Percentiles rank a stretch among this genome's conserved stretches.
Conservation (phyloP, 2,797 vertebrate genomes). For the Numenius phaeopus region DNA sequence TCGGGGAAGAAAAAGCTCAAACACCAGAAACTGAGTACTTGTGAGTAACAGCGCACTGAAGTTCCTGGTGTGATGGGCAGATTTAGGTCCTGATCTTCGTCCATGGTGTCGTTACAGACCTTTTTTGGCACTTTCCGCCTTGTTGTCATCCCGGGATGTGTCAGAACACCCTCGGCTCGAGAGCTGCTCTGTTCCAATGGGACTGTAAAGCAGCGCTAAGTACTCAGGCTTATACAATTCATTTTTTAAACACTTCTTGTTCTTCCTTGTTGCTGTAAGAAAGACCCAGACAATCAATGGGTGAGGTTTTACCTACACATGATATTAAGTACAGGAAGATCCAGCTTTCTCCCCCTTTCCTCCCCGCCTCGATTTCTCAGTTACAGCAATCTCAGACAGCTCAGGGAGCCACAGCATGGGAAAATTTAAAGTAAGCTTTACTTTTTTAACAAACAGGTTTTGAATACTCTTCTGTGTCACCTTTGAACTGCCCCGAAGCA, state of each 20-base stretch:
- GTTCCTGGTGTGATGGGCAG: background rate
- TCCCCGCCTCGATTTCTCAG: background rate
- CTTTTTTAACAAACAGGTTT: background rate
- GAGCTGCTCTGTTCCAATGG: background rate
- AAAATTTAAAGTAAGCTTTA: background rate
- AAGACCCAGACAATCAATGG: background rate
- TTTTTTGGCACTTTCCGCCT: background rate
- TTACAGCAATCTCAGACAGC: background rate
- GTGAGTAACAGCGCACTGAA: background rate
- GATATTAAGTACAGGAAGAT: background rate
- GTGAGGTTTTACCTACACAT: background rate
- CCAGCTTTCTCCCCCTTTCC: background rate
- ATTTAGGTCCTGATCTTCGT: background rate
- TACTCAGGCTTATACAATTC: background rate
- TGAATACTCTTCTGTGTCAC: background rate
- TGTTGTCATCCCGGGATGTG: background rate
- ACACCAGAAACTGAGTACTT: background rate
- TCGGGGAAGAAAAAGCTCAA: background rate
- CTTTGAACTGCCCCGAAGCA: slow-evolving; percentile 22
- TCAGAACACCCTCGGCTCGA: background rate
- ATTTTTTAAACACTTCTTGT: background rate
- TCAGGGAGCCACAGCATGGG: background rate
- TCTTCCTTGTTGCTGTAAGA: background rate
- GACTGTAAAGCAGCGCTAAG: background rate
- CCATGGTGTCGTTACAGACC: background rate